These are phyloP conservation scores for Syrrhaptes paradoxus DNA, from an alignment of 2,113 vertebrate genomes.

Conservation along the genomic window DNA sequence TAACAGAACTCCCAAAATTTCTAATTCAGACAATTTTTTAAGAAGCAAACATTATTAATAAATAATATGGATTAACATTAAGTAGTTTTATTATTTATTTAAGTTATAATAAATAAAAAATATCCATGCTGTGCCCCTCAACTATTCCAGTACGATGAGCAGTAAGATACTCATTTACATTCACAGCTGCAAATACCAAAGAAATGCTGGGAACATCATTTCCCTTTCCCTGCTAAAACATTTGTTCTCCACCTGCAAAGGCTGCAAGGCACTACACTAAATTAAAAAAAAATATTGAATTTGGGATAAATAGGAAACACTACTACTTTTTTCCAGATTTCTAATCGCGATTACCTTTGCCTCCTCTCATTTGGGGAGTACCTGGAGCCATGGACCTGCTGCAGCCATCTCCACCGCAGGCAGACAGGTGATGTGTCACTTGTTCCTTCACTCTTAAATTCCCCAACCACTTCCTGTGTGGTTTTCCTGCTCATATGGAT, in stretches of 20 bases:
- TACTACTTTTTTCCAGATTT: background rate
- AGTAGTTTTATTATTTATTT: background rate
- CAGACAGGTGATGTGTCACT: rapidly evolving
- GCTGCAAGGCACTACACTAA: background rate
- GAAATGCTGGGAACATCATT: background rate
- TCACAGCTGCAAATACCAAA: background rate
- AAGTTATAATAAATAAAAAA: background rate
- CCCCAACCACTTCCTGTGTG: rapidly evolving
- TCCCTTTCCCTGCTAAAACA: background rate
- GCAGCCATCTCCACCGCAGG: background rate
- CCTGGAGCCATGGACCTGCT: background rate
- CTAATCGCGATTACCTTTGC: background rate
- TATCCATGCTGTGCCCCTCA: background rate
- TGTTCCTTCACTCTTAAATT: background rate
- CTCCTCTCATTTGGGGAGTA: background rate
- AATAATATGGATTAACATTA: background rate
- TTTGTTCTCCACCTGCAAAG: background rate
- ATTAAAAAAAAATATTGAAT: background rate
- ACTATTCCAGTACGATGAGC: background rate
- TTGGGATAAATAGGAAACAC: background rate
- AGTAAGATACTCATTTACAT: background rate
- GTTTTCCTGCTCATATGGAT: background rate
- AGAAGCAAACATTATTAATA: background rate
- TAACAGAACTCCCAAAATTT: background rate
- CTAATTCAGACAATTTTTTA: background rate